A percentile compares a stretch with the other conserved stretches of the same genome.
Conservation (phyloP, 2,113 vertebrate genomes). For the Redunca redunca region DNA sequence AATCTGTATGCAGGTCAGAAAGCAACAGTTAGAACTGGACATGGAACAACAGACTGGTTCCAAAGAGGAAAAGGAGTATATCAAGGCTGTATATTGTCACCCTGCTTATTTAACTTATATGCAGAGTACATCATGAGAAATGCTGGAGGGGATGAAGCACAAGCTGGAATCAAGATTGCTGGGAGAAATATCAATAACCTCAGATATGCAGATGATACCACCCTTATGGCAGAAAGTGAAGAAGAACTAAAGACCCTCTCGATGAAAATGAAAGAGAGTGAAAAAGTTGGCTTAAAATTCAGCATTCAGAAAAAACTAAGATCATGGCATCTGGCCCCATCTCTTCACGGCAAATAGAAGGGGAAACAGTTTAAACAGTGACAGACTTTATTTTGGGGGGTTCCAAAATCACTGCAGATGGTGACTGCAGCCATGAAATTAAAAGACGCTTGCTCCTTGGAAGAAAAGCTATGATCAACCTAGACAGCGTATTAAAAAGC, state of each 20-base stretch:
- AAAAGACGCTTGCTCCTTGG: not conserved
- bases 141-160: not conserved
- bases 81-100: not conserved
- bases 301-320: not conserved
- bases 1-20: not conserved
- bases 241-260: not conserved
- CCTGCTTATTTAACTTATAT: not conserved
- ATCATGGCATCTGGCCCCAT: not conserved
- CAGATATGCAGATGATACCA: not conserved
- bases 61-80: not conserved
- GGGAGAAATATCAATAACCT: not conserved
- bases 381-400: accelerated
- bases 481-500: not conserved
- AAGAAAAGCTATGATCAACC: not conserved
- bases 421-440: not conserved
- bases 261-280: not conserved
- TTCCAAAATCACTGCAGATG: not conserved
- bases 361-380: not conserved
- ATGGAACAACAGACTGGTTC: not conserved
- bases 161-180: not conserved
- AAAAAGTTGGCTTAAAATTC: not conserved
- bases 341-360: not conserved
- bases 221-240: not conserved
- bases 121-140: not conserved
- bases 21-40: not conserved